Percentiles rank a stretch among this genome's conserved stretches.
These are phyloP conservation scores for Caenorhabditis inopinata DNA, from an alignment of 1,140 invertebrate species.

Conservation along the genomic window DNA sequence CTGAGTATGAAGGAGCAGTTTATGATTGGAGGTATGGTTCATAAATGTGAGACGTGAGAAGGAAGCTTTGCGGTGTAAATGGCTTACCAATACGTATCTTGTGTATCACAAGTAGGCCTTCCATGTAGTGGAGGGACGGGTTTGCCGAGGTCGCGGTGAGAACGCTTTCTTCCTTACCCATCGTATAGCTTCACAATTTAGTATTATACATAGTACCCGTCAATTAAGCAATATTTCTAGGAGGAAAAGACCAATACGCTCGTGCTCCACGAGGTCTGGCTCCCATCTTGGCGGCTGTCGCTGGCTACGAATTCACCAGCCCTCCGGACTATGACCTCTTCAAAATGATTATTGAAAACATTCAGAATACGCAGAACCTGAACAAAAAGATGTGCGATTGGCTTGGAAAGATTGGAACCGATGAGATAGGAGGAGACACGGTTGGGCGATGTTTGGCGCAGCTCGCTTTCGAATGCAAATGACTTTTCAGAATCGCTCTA, in stretches of 20 bases:
- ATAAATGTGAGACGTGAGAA: background rate
- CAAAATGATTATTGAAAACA: background rate
- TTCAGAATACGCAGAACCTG: background rate
- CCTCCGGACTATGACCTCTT: background rate
- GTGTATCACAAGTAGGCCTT: too few relatives aligned
- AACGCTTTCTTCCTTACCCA: too few relatives aligned
- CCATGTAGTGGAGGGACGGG: too few relatives aligned
- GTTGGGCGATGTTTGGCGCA: background rate
- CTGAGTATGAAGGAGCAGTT: background rate
- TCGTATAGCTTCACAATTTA: too few relatives aligned
- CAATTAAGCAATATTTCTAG: too few relatives aligned
- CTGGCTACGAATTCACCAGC: background rate
- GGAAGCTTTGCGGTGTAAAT: too few relatives aligned
- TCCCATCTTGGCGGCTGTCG: background rate
- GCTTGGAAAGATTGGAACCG: background rate
- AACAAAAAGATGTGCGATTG: background rate
- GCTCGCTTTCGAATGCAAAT: background rate
- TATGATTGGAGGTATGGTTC: background rate
- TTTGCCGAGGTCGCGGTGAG: too few relatives aligned
- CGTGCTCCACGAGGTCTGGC: background rate
- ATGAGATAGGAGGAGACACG: background rate
- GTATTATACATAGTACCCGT: too few relatives aligned
- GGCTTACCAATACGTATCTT: too few relatives aligned
- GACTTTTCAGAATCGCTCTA: background rate
- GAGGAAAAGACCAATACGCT: background rate